Evolutionary conservation across 2,113 vertebrate species (phyloP).

Genomic region (Pomatorhinus ruficollis): DNA sequence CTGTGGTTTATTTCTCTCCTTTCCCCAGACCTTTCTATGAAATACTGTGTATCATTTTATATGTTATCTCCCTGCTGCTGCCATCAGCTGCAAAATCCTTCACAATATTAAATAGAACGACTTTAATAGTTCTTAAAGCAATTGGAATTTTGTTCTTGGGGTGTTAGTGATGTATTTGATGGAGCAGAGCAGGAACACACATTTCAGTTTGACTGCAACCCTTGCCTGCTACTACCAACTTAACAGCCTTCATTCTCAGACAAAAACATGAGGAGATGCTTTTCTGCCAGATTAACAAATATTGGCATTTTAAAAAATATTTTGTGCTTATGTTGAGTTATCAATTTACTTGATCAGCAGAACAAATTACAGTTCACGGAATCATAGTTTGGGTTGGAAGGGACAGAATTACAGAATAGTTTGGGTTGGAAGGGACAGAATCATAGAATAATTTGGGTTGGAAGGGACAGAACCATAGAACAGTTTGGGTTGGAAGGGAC

Average conservation of each 20-base stretch:
- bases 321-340: background rate
- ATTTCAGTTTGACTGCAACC: background rate
- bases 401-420: no score
- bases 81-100: background rate
- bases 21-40: background rate
- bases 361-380: background rate
- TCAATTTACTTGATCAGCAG: background rate
- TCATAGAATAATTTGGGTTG: background rate
- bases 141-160: background rate
- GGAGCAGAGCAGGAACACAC: background rate
- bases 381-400: background rate
- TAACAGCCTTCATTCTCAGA: background rate
- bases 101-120: background rate
- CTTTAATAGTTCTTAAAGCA: background rate
- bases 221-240: background rate
- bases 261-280: background rate
- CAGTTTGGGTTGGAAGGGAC: no score
- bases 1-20: background rate
- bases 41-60: background rate
- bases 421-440: no score
- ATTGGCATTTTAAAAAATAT: background rate
- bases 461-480: background rate
- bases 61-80: background rate
- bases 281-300: background rate
- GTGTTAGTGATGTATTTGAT: background rate